Base-by-base conservation (phyloP, 2,888 invertebrate genomes). In the Chaetogeoica ovagalla region DNA sequence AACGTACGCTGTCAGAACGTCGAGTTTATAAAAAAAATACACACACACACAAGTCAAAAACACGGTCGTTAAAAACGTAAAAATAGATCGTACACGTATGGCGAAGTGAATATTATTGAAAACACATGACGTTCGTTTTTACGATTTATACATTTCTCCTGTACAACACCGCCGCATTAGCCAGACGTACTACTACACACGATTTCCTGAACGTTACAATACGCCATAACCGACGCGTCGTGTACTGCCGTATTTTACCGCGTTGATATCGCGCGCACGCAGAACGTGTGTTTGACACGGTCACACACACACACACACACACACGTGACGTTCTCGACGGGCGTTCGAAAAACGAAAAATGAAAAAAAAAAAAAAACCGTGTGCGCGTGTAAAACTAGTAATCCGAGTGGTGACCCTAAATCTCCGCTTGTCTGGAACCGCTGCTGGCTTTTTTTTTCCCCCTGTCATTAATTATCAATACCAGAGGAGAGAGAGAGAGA, bases 311-410 rank as follows among this genome's bases (percentile, higher is more conserved):
- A n/a, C n/a, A n/a, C n/a, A n/a, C n/a, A n/a, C n/a, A n/a, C n/a
- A n/a, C n/a, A n/a, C n/a, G 77, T 62, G 77, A 77, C 55, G 62
- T 69, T 77, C 77, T 57, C 69, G 77, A 69, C 76, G 76, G 69
- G 76, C 60, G 69, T 77, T 60, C 69, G 1, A 17, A 43, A 15
- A n/a, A n/a, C n/a, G n/a, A n/a, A n/a, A n/a, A n/a, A n/a, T n/a
- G n/a, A n/a, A n/a, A 66, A 69, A 55, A 69, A 8, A 5, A 70
- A 72, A 72, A 60, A 68, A 59, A 62, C 52, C 30, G 55, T 43
- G 52, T 70, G 62, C 21, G 62, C 52, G 52, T n/a, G n/a, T 77
- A 69, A 62, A 52, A 60, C 75, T 17, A 75, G 65, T 69, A 60
- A 69, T 52, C 60, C 48, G 68, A 68, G 43, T 68, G 48, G n/a